Evolutionary conservation across 2,113 vertebrate genomes (phyloP), one percentile per base, ranked within the genome.

Genomic region (Pedetes capensis): DNA sequence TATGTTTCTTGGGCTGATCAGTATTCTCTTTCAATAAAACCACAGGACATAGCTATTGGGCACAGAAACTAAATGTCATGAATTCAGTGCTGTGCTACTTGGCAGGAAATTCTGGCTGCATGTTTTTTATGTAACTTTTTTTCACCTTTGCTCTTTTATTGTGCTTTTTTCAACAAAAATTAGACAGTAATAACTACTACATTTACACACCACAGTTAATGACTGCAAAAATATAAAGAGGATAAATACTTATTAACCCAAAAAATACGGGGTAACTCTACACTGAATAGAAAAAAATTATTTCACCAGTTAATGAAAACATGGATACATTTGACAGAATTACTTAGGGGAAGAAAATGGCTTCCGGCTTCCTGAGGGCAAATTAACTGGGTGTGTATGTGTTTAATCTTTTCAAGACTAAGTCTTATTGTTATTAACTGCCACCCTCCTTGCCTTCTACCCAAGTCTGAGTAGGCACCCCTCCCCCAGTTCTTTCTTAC

Each of bases 221-320:
- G 96, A 96, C 32, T 96, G 12, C 96, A 96, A 97, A 92, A 96
- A 64, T 94, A 74, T 90, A 95, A 97, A 97, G 95, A 95, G 63
- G 91, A 95, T 97, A 97, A 97, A 96, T 95, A 95, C 92, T 96
- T 93, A 97, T 93, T 96, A 97, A 94, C 78, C 94, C 95, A 97
- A 96, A 95, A 97, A 97, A 95, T 96, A 92, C 72, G 80, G 87
- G 95, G 87, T 96, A 95, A 71, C 66, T 86, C 93, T 89, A 82
- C 53, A 90, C 80, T 92, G 96, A 95, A 96, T 71, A 92, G 93
- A 68, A 94, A 94, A n/a, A 96, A 96, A 95, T 86, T 71, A 96
- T 95, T 97, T 97, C 87, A 94, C 95, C 90, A 94, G 78, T 95
- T 96, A 95, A 97, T 97, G 96, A 97, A 97, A 97, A 95, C 95